Evolutionary conservation across 2,797 vertebrate genomes (phyloP), one percentile per base, ranked within the genome.

Genomic region (Vireo griseus): DNA sequence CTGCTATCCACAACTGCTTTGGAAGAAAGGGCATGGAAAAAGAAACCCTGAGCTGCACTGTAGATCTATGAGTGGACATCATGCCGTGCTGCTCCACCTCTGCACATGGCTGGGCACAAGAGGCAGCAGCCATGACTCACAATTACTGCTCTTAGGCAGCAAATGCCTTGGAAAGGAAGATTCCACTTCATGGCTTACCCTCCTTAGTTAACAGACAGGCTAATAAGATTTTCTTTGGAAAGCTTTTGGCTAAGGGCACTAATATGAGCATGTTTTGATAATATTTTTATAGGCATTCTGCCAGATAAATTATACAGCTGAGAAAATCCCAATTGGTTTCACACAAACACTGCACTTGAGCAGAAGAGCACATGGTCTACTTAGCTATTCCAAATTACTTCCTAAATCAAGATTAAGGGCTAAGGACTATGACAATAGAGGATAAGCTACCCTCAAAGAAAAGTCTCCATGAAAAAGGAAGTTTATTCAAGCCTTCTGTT

Each of bases 401-500:
- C 78, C 55, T 73, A 90, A 91, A 94, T 68, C 47, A 76, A 82
- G 48, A 85, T 66, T 73, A 89, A 89, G 25, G 29, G 18, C 40
- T 82, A 79, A 89, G 50, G 35, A 79, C 47, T 66, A n/a, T 11
- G 21, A 54, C 28, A 91, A 57, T 0, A 92, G 25, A 62, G 13
- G 25, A 89, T 71, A 71, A 91, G 0, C 15, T 74, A 63, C 10
- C 9, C 40, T 37, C 19, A 67, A 37, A 81, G 50, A 26, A 81
- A 92, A 92, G 57, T 16, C 6, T 9, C 5, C 18, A 44, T 62
- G 24, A 19, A 78, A 66, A 66, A 55, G 16, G 29, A 74, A 57
- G 28, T 45, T 10, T 16, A 9, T 59, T 80, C 44, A 80, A 84
- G 24, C 11, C 29, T 74, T 17, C 35, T 17, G 28, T 31, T 63